Percentiles rank a stretch among this genome's conserved stretches.
These are phyloP conservation scores for Laupala kohalensis DNA, from an alignment of 1,140 invertebrate species.

Conservation along the genomic window DNA sequence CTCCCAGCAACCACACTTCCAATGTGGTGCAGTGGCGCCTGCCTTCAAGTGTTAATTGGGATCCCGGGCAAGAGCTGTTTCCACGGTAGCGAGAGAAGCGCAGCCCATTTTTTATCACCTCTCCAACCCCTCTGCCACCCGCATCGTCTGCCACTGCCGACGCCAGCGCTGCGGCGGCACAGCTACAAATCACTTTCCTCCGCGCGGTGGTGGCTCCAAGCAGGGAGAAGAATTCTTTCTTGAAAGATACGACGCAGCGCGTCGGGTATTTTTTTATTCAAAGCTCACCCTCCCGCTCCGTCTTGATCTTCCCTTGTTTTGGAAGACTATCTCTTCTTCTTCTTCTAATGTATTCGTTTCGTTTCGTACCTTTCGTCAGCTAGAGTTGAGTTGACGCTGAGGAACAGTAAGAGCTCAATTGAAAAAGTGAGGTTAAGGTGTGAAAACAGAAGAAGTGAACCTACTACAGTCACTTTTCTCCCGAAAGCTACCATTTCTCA, in stretches of 20 bases:
- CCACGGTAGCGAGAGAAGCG: too few species aligned
- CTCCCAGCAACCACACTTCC: too few species aligned
- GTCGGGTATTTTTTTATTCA: neutral
- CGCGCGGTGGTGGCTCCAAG: neutral
- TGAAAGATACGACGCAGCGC: neutral
- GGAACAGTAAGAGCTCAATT: neutral
- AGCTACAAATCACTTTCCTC: neutral
- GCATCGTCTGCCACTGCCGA: neutral
- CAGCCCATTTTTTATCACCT: too few species aligned
- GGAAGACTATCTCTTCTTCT: neutral
- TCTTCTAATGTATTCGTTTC: neutral
- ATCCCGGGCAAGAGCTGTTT: too few species aligned
- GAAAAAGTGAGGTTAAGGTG: too few species aligned
- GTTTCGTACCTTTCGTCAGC: neutral
- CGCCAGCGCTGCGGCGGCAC: neutral
- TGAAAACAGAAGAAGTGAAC: too few species aligned
- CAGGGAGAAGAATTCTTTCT: neutral
- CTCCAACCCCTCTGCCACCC: neutral
- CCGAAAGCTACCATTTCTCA: too few species aligned
- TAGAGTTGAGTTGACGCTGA: neutral
- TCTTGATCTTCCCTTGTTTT: neutral
- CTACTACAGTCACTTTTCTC: too few species aligned
- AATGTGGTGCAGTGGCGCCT: too few species aligned
- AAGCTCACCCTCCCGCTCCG: neutral
- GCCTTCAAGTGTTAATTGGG: too few species aligned